Percentiles rank a stretch among this genome's conserved stretches.
phyloP scores from a whole-genome alignment of 2,113 vertebrate genomes.

The Leiothrix lutea region DNA sequence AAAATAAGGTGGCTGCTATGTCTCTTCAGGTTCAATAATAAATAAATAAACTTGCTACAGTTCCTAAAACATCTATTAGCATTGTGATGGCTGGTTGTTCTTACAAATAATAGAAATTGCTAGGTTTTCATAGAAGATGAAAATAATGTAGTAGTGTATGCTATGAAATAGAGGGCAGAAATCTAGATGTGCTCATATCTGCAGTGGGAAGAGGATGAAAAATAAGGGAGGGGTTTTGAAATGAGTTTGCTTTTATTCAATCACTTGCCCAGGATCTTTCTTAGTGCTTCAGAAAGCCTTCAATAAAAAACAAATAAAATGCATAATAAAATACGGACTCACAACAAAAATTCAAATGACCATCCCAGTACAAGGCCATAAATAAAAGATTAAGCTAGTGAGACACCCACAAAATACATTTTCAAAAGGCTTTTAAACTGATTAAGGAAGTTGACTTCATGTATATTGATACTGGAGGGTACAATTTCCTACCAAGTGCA shows the following conservation, averaged over 20 bases:
- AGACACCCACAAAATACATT: conserved; percentile 57
- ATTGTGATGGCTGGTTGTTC: neutral
- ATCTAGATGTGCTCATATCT: neutral
- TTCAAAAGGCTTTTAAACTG: conserved; percentile 67
- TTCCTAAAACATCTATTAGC: neutral
- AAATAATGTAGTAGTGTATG: neutral
- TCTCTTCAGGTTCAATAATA: neutral
- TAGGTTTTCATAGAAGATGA: neutral
- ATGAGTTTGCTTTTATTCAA: conserved; percentile 49
- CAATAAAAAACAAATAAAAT: conserved; percentile 67
- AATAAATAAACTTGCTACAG: neutral
- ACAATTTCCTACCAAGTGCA: neutral
- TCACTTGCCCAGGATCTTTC: conserved; percentile 9
- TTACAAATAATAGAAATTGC: neutral
- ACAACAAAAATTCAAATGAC: conserved; percentile 63
- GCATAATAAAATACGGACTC: conserved; percentile 36
- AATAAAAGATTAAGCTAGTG: conserved; percentile 58
- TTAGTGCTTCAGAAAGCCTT: conserved; percentile 50
- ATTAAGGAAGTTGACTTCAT: conserved; percentile 57
- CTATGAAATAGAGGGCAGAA: neutral
- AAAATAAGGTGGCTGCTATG: neutral
- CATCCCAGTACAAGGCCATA: conserved; percentile 46
- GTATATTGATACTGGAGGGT: conserved; percentile 25
- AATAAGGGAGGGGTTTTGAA: neutral
- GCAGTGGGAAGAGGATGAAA: neutral